Evolutionary conservation across 2,888 invertebrate species (phyloP).

Genomic region (Esperia sulphurella): DNA sequence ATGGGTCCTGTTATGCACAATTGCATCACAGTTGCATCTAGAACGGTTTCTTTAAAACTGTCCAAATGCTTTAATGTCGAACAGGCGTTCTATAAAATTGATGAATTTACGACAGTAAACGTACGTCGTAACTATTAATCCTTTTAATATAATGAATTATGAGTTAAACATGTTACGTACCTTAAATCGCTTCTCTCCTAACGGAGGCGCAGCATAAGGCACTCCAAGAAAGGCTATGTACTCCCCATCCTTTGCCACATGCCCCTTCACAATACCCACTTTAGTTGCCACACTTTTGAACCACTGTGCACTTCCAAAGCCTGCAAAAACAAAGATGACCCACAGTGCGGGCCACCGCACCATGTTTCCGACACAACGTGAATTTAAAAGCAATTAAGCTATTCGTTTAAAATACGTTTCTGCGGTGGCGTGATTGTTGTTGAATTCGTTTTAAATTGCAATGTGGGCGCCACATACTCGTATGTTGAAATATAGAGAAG

Average conservation of each 20-base stretch:
- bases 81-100: too few relatives aligned
- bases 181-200: slow-evolving; percentile 28
- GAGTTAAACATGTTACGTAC: slow-evolving; percentile 22
- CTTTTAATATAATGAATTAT: too few relatives aligned
- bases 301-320: neutral
- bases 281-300: slow-evolving; percentile 15
- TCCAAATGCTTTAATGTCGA: too few relatives aligned
- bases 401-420: neutral
- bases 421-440: neutral
- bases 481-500: too few relatives aligned
- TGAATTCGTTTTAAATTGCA: neutral
- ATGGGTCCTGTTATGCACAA: too few relatives aligned
- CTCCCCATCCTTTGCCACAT: slow-evolving; percentile 22
- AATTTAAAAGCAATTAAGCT: neutral
- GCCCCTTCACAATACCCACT: slow-evolving; percentile 26
- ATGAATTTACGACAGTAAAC: too few relatives aligned
- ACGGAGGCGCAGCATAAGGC: slow-evolving; percentile 33
- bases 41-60: too few relatives aligned
- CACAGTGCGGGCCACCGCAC: neutral
- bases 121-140: too few relatives aligned
- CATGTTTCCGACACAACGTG: neutral
- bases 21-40: too few relatives aligned
- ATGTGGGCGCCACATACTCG: neutral
- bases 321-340: neutral
- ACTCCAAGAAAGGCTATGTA: slow-evolving; percentile 35